phyloP scores from a whole-genome alignment of 1,140 invertebrate genomes.

The Ganaspis sp. region DNA sequence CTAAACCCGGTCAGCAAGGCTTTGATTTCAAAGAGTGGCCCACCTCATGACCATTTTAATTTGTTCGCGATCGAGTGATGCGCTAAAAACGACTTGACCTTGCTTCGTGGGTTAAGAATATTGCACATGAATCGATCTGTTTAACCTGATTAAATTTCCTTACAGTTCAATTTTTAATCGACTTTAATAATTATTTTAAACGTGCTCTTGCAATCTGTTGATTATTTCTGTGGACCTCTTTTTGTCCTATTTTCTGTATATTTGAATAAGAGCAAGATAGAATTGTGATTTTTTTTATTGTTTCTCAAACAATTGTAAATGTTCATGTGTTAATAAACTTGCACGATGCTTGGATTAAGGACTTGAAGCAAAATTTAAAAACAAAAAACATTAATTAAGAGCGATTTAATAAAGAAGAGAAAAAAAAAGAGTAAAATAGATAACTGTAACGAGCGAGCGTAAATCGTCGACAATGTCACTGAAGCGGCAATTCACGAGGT shows the following conservation, averaged over 20 bases:
- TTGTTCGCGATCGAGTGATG: slow-evolving; percentile 70
- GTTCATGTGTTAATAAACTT: slow-evolving; percentile 46
- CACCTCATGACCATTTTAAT: slow-evolving; percentile 79
- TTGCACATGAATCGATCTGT: slow-evolving; percentile 14
- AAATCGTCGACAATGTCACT: slow-evolving; percentile 55
- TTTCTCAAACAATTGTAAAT: not conserved
- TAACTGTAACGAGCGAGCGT: slow-evolving; percentile 65
- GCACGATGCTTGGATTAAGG: slow-evolving; percentile 50
- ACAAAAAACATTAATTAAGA: slow-evolving; percentile 52
- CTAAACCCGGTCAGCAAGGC: slow-evolving; percentile 77
- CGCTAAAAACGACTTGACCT: slow-evolving; percentile 70
- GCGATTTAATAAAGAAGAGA: slow-evolving; percentile 45
- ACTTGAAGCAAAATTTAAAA: slow-evolving; percentile 51
- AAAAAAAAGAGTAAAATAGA: slow-evolving; percentile 54
- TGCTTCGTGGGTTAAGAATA: slow-evolving; percentile 65
- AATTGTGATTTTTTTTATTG: not conserved
- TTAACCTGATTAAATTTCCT: no score
- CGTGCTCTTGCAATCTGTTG: not conserved
- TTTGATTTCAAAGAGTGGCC: slow-evolving; percentile 81
- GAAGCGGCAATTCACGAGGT: slow-evolving; percentile 29
- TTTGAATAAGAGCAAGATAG: not conserved
- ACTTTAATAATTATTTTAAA: no score
- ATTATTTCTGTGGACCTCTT: not conserved
- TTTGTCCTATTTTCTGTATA: not conserved
- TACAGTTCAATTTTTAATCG: no score